phyloP scores from a whole-genome alignment of 1,140 invertebrate genomes.

The Sarcophaga peregrina region DNA sequence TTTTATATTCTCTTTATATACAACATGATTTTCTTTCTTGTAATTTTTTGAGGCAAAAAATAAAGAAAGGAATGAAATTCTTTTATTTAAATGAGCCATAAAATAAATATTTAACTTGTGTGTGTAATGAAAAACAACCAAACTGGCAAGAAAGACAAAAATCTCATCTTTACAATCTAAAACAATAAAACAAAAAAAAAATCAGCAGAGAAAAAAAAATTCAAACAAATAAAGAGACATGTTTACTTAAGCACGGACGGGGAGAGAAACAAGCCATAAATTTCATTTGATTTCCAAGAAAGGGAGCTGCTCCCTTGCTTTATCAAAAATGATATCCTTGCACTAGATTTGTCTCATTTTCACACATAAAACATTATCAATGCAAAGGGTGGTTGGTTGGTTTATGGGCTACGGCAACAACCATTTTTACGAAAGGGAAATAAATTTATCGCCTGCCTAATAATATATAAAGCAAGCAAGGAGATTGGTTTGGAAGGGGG shows the following conservation, averaged over 20 bases:
- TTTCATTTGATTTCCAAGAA: not conserved
- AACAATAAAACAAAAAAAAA: not conserved
- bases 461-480: no score
- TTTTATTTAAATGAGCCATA: slow-evolving; percentile 37
- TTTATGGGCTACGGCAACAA: not conserved
- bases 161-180: slow-evolving; percentile 11
- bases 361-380: slow-evolving; percentile 27
- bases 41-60: no score
- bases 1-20: no score
- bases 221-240: not conserved
- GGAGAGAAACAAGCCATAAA: slow-evolving; percentile 23
- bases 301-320: not conserved
- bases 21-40: no score
- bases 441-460: no score
- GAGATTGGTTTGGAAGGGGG: no score
- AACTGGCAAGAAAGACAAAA: not conserved
- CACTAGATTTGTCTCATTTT: slow-evolving; percentile 40
- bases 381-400: slow-evolving; percentile 17
- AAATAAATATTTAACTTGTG: slow-evolving; percentile 36
- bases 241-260: not conserved
- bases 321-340: not conserved
- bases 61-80: not conserved
- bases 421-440: not conserved
- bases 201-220: not conserved
- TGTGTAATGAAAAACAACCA: not conserved